Base-by-base conservation (phyloP, 2,113 vertebrate genomes). In the Melanostigma gelatinosum region DNA sequence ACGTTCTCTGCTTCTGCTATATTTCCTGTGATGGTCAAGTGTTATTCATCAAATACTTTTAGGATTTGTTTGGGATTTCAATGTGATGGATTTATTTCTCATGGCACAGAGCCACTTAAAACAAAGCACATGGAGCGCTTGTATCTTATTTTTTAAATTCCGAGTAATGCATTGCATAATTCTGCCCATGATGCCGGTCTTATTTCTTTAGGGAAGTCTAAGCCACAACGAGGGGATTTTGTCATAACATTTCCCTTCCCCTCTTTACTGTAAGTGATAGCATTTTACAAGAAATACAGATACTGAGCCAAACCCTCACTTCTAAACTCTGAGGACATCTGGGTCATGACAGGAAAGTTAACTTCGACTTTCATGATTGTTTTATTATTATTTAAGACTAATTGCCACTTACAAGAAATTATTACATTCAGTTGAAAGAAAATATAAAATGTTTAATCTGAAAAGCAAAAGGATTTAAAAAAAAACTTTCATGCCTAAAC, bases 31-130 rank as follows among this genome's bases (percentile, higher is more conserved):
- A 73, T 80, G 57, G 48, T 6, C 4, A 0, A 63, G 34, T 44
- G 20, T 88, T 79, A 65, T 62, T 80, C 32, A 67, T 73, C 65
- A 84, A 22, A 85, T 90, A 6, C 34, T 92, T 93, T 87, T 76
- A 71, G 80, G 62, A 85, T 91, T 87, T 92, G 75, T 88, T 79
- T 57, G 71, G 67, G 79, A 82, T 90, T 91, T 91, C 74, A 87
- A 65, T 86, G 70, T 60, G 83, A 87, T 80, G 48, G 15, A 34
- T 75, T 79, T 67, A 48, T 77, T 90, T 87, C 9, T 13, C 5
- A 11, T 55, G 48, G 67, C 34, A 54, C 32, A 38, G 11, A 82
- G 66, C 50, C 32, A 73, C 2, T 1, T 20, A 1, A 36, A 67
- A 62, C 22, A 52, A 2, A 60, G 38, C 4, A 11, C 48, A 20